Base-by-base conservation (phyloP, 2,888 invertebrate species). In the Melolontha melolontha region DNA sequence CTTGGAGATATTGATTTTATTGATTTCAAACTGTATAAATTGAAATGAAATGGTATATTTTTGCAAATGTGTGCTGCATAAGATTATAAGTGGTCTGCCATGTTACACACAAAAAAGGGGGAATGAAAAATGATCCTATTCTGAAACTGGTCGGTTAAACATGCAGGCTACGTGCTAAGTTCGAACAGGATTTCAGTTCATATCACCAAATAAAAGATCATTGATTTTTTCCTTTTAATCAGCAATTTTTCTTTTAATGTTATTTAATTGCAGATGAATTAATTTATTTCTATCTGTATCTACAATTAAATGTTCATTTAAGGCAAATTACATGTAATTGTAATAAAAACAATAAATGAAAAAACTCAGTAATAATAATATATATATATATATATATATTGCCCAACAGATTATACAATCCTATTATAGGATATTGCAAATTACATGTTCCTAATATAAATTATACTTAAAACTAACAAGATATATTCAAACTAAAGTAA, bases 101-200 rank as follows among this genome's bases (percentile, higher is more conserved):
- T 65, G 51, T 62, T 64, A 52, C 57, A 65, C 54, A 63, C 64
- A 66, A 66, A 52, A 63, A 67, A 66, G 49, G 71, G 69, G 64
- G 69, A 69, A 72, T 72, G 72, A 73, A 73, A 72, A 72, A 73
- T 73, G 71, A 64, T 73, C 66, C 68, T 66, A 50, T 57, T 68
- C 55, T 64, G 67, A 69, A 70, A 71, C 71, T 68, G 71, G 71
- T 68, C 70, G 69, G 70, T 69, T 71, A 67, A 68, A 68, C 68
- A 71, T 69, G 64, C 70, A 67, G 67, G 69, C 70, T 72, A 66
- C 64, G 69, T 63, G 69, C 70, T 68, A 67, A 63, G 51, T 64
- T 68, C 66, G 67, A 39, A 22, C 57, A 68, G 52, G 65, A 70
- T 67, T 66, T 71, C 54, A 62, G 49, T 69, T 67, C 51, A 57